These are phyloP conservation scores for Allophyes oxyacanthae DNA, from an alignment of 2,888 invertebrate genomes.

Conservation along the genomic window DNA sequence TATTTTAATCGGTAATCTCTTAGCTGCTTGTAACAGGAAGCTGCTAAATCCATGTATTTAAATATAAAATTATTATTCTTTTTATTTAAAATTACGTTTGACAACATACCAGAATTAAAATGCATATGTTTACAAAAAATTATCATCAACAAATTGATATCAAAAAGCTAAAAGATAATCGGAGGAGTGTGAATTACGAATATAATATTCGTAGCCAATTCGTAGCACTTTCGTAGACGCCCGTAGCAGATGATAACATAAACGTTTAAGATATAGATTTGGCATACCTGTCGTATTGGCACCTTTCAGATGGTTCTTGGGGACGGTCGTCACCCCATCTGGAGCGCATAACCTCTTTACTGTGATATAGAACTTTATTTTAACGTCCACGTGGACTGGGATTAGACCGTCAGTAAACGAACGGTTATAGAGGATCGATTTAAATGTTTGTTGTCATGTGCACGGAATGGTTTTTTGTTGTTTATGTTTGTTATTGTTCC, in stretches of 20 bases:
- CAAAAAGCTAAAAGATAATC: slow-evolving; percentile 16
- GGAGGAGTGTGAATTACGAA: slow-evolving; percentile 36
- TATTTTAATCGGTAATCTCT: too few species aligned
- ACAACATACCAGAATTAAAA: too few species aligned
- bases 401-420: slow-evolving; percentile 35
- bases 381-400: slow-evolving; percentile 67
- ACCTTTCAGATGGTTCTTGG: slow-evolving; percentile 67
- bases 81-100: too few species aligned
- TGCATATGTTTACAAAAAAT: too few species aligned
- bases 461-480: slow-evolving; percentile 29
- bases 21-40: too few species aligned
- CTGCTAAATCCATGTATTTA: too few species aligned
- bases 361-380: slow-evolving; percentile 74
- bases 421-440: slow-evolving; percentile 49
- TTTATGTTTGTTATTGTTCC: slow-evolving; percentile 32
- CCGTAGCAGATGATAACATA: slow-evolving; percentile 73
- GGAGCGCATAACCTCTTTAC: slow-evolving; percentile 75
- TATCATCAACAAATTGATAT: slow-evolving; percentile 9
- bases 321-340: slow-evolving; percentile 78
- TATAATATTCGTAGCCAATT: slow-evolving; percentile 59
- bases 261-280: slow-evolving; percentile 69
- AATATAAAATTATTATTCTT: too few species aligned
- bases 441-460: slow-evolving; percentile 49
- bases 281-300: slow-evolving; percentile 69
- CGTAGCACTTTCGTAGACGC: slow-evolving; percentile 73